Conservation (phyloP, 2,888 invertebrate species). For the Rosalia funebris region DNA sequence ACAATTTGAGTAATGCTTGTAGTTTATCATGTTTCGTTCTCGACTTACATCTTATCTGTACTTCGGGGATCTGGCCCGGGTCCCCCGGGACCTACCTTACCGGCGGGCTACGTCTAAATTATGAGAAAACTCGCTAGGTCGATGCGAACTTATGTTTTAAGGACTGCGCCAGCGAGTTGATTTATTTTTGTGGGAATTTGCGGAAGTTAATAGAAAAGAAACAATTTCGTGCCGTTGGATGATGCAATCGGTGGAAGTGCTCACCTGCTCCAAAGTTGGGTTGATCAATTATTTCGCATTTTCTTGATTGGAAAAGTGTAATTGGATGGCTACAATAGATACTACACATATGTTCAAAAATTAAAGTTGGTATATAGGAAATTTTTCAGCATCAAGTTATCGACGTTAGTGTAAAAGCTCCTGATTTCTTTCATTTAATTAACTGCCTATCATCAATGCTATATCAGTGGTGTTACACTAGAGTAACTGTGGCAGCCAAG, state of each 20-base stretch:
- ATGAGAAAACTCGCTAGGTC: conserved; percentile 30
- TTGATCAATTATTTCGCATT: too few relatives aligned
- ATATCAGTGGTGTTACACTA: too few relatives aligned
- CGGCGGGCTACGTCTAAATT: conserved; percentile 20
- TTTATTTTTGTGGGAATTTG: conserved; percentile 23
- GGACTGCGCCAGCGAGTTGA: conserved; percentile 19
- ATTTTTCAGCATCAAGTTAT: too few relatives aligned
- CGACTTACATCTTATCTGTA: conserved; percentile 28
- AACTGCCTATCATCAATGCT: too few relatives aligned
- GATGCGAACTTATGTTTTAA: conserved; percentile 34
- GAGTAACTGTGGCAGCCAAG: too few relatives aligned
- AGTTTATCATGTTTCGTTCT: conserved; percentile 41
- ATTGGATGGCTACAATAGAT: too few relatives aligned
- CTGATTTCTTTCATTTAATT: too few relatives aligned
- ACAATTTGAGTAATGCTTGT: conserved; percentile 39
- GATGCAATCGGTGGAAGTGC: background rate
- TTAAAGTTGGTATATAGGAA: too few relatives aligned
- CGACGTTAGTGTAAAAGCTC: too few relatives aligned
- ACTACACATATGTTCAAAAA: too few relatives aligned
- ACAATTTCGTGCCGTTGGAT: conserved; percentile 4
- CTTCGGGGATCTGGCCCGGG: conserved; percentile 2
- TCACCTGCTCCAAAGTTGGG: background rate
- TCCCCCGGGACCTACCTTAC: conserved; percentile 19
- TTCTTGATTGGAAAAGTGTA: too few relatives aligned
- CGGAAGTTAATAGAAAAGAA: conserved; percentile 19